Evolutionary conservation across 2,113 vertebrate genomes (phyloP), one percentile per base, ranked within the genome.

Genomic region (Formicarius rufipectus): DNA sequence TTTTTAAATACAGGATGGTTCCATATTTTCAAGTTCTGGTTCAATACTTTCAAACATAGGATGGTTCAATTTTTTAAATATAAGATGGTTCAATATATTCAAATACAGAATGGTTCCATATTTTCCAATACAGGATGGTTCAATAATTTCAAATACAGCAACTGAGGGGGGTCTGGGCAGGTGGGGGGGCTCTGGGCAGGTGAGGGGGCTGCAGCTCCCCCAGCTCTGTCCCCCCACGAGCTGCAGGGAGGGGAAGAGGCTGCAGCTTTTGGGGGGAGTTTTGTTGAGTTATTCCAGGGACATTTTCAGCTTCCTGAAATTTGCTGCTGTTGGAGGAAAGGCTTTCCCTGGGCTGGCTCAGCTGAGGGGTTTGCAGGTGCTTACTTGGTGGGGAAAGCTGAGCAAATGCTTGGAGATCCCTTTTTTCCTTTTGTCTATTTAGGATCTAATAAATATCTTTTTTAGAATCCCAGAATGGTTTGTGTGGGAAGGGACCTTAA

Each of bases 131-230:
- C n/a, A n/a, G n/a, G n/a, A n/a, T n/a, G n/a, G n/a, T n/a, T n/a
- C n/a, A n/a, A n/a, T n/a, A n/a, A n/a, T n/a, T n/a, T n/a, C n/a
- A n/a, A n/a, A n/a, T n/a, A n/a, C n/a, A n/a, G n/a, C n/a, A n/a
- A n/a, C n/a, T n/a, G n/a, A n/a, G n/a, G n/a, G n/a, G n/a, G n/a
- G n/a, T n/a, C n/a, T n/a, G n/a, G n/a, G n/a, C n/a, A n/a, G n/a
- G n/a, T n/a, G n/a, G n/a, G n/a, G n/a, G 93, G 42, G 88, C 52
- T 93, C 73, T n/a, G 94, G 84, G 83, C 55, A 86, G 63, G 74
- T 84, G 49, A 59, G 33, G n/a, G 7, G 60, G 50, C 60, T 58
- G 7, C 68, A 35, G 79, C 87, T 56, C n/a, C 7, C 53, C 27
- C 74, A 45, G n/a, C n/a, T n/a, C n/a, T n/a, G n/a, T n/a, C n/a